Conservation (phyloP, 1,140 invertebrate genomes). For the Myzus persicae region DNA sequence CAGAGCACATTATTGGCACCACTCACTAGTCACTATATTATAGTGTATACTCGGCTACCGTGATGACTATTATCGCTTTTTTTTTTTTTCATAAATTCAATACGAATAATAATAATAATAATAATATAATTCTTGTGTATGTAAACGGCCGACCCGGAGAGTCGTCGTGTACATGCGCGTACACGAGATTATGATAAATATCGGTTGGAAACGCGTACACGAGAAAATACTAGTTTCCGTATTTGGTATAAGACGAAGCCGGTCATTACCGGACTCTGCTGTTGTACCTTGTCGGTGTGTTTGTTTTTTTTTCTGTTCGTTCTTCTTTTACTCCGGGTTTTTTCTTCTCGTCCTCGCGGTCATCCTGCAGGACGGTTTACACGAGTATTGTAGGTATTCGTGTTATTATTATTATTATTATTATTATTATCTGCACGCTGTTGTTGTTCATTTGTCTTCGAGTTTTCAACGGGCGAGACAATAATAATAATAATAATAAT, state of each 20-base stretch:
- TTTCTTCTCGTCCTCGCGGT: background rate
- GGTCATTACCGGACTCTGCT: constrained; percentile 54
- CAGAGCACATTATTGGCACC: background rate
- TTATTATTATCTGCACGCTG: background rate
- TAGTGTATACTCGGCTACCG: background rate
- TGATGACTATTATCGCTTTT: background rate
- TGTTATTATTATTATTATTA: background rate
- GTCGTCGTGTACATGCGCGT: background rate
- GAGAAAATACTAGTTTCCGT: constrained; percentile 57
- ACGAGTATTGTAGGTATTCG: background rate
- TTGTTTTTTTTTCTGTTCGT: background rate
- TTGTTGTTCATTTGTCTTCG: background rate
- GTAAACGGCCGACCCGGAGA: background rate
- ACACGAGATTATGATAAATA: constrained; percentile 45
- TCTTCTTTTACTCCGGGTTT: background rate
- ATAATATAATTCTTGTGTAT: background rate
- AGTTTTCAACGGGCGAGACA: background rate
- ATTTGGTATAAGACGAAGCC: constrained; percentile 45
- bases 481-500: background rate
- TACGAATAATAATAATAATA: background rate
- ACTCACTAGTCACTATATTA: background rate
- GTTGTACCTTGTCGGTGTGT: background rate
- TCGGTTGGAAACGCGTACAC: constrained; percentile 33
- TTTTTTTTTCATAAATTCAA: background rate
- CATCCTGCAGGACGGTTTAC: background rate